Percentiles rank a stretch among this genome's conserved stretches.
Evolutionary conservation across 2,113 vertebrate species (phyloP).

Genomic region (Platysternon megacephalum): DNA sequence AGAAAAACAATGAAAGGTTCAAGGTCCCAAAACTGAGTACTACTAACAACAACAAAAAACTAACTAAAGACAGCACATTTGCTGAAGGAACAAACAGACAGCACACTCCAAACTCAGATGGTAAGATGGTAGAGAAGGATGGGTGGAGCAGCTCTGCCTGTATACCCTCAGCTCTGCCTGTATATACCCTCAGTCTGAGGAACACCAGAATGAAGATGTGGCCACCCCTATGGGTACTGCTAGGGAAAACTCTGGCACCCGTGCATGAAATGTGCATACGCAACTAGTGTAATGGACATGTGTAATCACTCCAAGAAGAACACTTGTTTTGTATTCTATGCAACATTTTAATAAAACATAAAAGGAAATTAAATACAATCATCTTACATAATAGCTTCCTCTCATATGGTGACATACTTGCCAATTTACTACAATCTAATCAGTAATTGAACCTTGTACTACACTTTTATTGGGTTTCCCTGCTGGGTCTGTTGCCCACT

Average conservation of each 20-base stretch:
- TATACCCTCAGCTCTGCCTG: not conserved
- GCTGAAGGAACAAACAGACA: not conserved
- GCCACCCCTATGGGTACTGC: not conserved
- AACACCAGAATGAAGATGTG: not conserved
- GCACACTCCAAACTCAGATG: not conserved
- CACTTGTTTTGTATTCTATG: not conserved
- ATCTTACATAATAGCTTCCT: conserved; percentile 48
- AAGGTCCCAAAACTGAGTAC: not conserved
- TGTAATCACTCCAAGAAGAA: not conserved
- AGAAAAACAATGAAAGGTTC: not conserved
- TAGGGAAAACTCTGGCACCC: not conserved
- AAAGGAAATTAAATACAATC: conserved; percentile 56
- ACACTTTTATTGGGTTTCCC: conserved; percentile 8
- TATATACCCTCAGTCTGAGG: too few species aligned
- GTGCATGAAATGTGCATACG: not conserved
- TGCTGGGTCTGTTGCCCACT: conserved; percentile 43
- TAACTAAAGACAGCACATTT: not conserved
- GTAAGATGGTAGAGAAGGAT: not conserved
- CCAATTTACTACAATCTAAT: conserved; percentile 51
- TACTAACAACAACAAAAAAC: not conserved
- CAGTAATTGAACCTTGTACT: conserved; percentile 42
- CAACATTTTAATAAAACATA: conserved; percentile 59
- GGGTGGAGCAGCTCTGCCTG: not conserved
- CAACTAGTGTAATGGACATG: not conserved
- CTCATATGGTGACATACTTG: conserved; percentile 38